phyloP scores from a whole-genome alignment of 1,140 invertebrate species.

The Onthophagus taurus region DNA sequence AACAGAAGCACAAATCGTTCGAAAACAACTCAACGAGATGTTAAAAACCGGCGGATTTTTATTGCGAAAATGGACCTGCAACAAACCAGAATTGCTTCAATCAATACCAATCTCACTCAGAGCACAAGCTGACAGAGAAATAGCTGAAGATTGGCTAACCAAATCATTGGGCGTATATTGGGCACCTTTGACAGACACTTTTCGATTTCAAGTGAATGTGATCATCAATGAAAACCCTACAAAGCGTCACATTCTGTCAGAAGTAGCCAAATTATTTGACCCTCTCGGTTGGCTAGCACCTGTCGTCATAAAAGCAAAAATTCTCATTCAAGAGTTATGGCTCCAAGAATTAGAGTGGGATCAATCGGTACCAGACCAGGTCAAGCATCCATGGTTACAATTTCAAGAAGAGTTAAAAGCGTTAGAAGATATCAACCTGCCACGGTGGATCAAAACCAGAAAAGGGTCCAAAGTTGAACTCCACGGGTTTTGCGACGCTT shows the following conservation, averaged over 20 bases:
- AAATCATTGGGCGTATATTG: constrained; percentile 22
- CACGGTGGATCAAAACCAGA: constrained; percentile 11
- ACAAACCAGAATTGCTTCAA: constrained; percentile 15
- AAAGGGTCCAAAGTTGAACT: constrained; percentile 13
- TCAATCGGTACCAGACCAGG: constrained; percentile 22
- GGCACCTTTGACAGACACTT: constrained; percentile 1
- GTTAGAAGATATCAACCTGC: constrained; percentile 17
- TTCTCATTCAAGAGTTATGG: constrained; percentile 36
- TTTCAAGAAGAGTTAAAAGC: constrained; percentile 15
- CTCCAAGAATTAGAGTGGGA: constrained; percentile 30
- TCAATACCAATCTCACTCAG: constrained; percentile 4
- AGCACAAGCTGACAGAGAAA: too few species aligned
- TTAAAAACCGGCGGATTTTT: constrained; percentile 27
- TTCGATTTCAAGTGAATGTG: background rate
- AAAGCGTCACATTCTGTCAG: constrained; percentile 14
- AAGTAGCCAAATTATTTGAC: constrained; percentile 33
- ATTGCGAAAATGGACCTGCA: constrained; percentile 36
- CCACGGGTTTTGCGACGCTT: constrained; percentile 23
- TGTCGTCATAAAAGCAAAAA: constrained; percentile 31
- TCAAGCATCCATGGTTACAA: constrained; percentile 20
- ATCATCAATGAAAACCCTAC: constrained; percentile 16
- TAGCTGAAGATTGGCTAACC: too few species aligned
- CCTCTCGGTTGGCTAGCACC: constrained; percentile 36
- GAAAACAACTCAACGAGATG: background rate
- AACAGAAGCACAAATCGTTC: constrained; percentile 18